Evolutionary conservation across 2,888 invertebrate genomes (phyloP).

Genomic region (Heliconius sara): DNA sequence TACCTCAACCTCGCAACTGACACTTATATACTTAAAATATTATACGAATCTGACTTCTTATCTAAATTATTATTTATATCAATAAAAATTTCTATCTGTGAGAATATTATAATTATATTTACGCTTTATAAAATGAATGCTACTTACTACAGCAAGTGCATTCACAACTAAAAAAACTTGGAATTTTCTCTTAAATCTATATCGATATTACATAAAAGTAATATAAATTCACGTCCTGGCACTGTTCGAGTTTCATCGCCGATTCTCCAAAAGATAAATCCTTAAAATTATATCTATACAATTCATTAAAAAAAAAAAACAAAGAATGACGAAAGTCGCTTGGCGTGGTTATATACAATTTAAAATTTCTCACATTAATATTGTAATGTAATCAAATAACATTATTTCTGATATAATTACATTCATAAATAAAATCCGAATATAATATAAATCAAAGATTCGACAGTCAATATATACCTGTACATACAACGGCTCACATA

Average conservation of each 20-base stretch:
- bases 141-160: conserved; percentile 68
- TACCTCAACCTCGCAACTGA: conserved; percentile 73
- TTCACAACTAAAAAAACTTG: conserved; percentile 64
- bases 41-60: conserved; percentile 81
- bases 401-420: conserved; percentile 29
- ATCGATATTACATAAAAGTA: conserved; percentile 63
- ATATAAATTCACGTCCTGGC: conserved; percentile 57
- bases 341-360: conserved; percentile 55
- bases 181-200: conserved; percentile 59
- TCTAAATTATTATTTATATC: conserved; percentile 66
- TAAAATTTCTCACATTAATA: conserved; percentile 28
- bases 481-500: conserved; percentile 66
- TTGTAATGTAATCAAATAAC: conserved; percentile 18
- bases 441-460: conserved; percentile 18
- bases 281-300: conserved; percentile 46
- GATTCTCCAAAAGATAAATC: conserved; percentile 40
- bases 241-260: conserved; percentile 54
- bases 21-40: conserved; percentile 76
- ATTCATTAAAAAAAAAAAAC: conserved; percentile 38
- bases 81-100: conserved; percentile 74
- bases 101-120: conserved; percentile 65
- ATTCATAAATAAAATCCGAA: conserved; percentile 28
- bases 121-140: conserved; percentile 67
- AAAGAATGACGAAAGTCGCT: conserved; percentile 59
- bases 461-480: conserved; percentile 46